Evolutionary conservation across 2,888 invertebrate species (phyloP).

Genomic region (Lamellibrachia satsuma): DNA sequence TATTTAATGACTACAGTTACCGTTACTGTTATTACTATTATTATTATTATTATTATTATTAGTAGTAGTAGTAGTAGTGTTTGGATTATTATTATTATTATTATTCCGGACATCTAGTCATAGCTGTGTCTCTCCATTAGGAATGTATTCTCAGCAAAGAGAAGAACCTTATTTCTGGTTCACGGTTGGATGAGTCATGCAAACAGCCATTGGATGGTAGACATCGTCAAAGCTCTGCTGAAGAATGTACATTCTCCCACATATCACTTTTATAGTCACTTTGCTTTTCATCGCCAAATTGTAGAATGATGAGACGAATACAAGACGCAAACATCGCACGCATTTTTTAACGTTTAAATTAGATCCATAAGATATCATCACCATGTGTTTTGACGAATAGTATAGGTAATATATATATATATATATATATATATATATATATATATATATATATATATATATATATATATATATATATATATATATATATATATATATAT

Average conservation of each 20-base stretch:
- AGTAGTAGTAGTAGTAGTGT: slow-evolving; percentile 27
- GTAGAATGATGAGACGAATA: neutral
- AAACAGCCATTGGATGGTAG: neutral
- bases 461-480: too few relatives aligned
- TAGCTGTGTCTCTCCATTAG: neutral
- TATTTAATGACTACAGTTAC: too few relatives aligned
- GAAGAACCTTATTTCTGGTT: neutral
- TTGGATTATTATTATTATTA: neutral
- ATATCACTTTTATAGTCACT: neutral
- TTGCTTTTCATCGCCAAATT: neutral
- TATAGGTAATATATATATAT: too few relatives aligned
- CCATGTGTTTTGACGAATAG: too few relatives aligned
- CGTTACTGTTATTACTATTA: neutral
- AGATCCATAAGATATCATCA: too few relatives aligned
- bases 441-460: too few relatives aligned
- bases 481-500: too few relatives aligned
- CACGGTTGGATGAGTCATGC: neutral
- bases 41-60: neutral
- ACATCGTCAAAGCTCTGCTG: neutral
- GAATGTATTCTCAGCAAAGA: slow-evolving; percentile 7
- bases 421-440: too few relatives aligned
- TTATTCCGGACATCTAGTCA: neutral
- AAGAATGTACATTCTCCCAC: neutral
- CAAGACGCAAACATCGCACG: neutral
- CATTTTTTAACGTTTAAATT: too few relatives aligned